Evolutionary conservation across 2,113 vertebrate genomes (phyloP), one percentile per base, ranked within the genome.

Genomic region (Promerops cafer): DNA sequence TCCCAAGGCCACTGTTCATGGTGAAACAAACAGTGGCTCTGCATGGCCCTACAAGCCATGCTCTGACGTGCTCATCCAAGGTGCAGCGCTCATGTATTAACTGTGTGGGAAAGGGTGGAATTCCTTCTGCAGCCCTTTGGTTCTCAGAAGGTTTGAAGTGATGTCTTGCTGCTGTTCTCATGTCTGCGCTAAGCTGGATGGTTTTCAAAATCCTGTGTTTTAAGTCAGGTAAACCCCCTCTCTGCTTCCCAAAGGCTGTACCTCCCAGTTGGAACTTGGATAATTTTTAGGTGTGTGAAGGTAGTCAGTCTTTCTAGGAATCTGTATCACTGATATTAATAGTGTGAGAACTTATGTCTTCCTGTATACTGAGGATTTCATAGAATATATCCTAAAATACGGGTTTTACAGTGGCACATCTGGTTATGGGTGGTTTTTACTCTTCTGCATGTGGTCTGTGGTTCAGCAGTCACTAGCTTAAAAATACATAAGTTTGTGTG

Each of bases 371-470:
- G 65, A 56, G 35, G 39, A 39, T 53, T 72, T 95, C 69, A 72
- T 76, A 59, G 30, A 72, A 57, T 85, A 75, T 92, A 80, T 92
- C 86, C 81, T 71, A 68, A 95, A 95, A 71, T 47, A 59, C 2
- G 60, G 39, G 40, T 75, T 94, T 94, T 93, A 77, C 81, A 91
- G 89, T 94, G 91, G 91, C 75, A 92, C 83, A 89, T 96, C 94
- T 93, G 93, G 83, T 81, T 92, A 59, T 44, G 90, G 89, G 91
- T 94, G 87, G 78, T 91, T 97, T 96, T 68, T 77, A 83, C 77
- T 91, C 95, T 96, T 74, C 81, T 95, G 84, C 69, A 66, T 94
- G 93, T 76, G 90, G 94, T 92, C 88, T 94, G 94, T 94, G 92
- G 84, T 95, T 94, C 92, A 64, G 83, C 92, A 91, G 77, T 91